Evolutionary conservation across 2,888 invertebrate species (phyloP).

Genomic region (Drosophila picticornis): DNA sequence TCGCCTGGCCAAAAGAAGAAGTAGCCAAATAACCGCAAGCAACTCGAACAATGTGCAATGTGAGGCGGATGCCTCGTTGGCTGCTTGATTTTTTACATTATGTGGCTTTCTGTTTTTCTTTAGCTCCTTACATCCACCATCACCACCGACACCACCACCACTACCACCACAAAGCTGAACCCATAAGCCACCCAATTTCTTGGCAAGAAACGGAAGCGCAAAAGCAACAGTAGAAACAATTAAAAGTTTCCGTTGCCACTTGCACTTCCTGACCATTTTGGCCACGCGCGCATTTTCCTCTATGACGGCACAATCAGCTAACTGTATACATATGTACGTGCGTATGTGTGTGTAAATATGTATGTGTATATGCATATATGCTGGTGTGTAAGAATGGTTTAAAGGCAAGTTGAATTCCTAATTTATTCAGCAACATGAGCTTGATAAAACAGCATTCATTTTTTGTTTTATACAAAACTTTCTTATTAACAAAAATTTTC

Average conservation of each 20-base stretch:
- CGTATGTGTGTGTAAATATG: conserved; percentile 3
- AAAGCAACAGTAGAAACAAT: conserved; percentile 78
- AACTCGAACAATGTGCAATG: conserved; percentile 63
- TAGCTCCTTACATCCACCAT: conserved; percentile 4
- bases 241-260: conserved; percentile 80
- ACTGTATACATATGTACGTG: conserved; percentile 16
- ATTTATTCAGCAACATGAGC: conserved; percentile 41
- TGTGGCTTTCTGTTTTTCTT: conserved; percentile 63
- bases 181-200: conserved; percentile 26
- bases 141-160: background rate
- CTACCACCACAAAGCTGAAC: background rate
- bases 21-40: conserved; percentile 77
- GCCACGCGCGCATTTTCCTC: conserved; percentile 42
- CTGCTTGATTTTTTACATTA: conserved; percentile 52
- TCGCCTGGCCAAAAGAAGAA: conserved; percentile 62
- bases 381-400: conserved; percentile 2
- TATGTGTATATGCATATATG: conserved; percentile 3
- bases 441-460: conserved; percentile 13
- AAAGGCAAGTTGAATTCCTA: conserved; percentile 28
- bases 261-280: conserved; percentile 75
- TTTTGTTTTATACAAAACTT: background rate
- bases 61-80: conserved; percentile 38
- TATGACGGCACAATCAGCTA: conserved; percentile 36
- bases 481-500: background rate
- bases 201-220: conserved; percentile 69